Conservation (phyloP, 2,113 vertebrate species). For the Dunckerocampus dactyliophorus region DNA sequence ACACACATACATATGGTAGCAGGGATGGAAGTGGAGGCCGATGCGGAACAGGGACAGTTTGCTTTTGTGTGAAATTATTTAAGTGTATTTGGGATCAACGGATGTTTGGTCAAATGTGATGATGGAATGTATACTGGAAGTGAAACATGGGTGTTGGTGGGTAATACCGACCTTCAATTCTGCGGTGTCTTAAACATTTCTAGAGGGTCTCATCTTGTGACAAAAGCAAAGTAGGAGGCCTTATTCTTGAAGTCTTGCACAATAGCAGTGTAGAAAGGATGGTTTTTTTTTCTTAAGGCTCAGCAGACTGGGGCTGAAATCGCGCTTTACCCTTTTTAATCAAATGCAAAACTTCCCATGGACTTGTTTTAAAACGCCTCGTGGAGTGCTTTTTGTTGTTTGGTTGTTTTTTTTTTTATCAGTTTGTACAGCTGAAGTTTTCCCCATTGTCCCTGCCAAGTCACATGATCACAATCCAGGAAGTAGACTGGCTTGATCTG, state of each 20-base stretch:
- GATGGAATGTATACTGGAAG: constrained; percentile 45
- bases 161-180: not conserved
- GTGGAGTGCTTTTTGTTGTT: constrained; percentile 5
- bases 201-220: constrained; percentile 28
- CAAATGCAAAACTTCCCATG: constrained; percentile 31
- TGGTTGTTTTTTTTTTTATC: constrained; percentile 19
- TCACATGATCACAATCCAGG: constrained; percentile 25
- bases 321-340: constrained; percentile 13
- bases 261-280: constrained; percentile 31
- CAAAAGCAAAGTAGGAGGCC: constrained; percentile 53
- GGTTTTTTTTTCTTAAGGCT: constrained; percentile 26
- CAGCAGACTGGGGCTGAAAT: constrained; percentile 20
- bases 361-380: constrained; percentile 7
- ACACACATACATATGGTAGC: constrained; percentile 19
- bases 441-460: constrained; percentile 7
- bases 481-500: constrained; percentile 28
- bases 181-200: constrained; percentile 13
- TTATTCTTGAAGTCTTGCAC: constrained; percentile 53
- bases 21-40: constrained; percentile 17
- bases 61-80: constrained; percentile 73
- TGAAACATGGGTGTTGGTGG: constrained; percentile 4
- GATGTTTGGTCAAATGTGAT: constrained; percentile 40
- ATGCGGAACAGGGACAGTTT: constrained; percentile 36
- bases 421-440: constrained; percentile 51
- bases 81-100: constrained; percentile 47